A percentile compares a stretch with the other conserved stretches of the same genome.
phyloP scores from a whole-genome alignment of 2,888 invertebrate species.

The Rhagophthalmus giganteus region DNA sequence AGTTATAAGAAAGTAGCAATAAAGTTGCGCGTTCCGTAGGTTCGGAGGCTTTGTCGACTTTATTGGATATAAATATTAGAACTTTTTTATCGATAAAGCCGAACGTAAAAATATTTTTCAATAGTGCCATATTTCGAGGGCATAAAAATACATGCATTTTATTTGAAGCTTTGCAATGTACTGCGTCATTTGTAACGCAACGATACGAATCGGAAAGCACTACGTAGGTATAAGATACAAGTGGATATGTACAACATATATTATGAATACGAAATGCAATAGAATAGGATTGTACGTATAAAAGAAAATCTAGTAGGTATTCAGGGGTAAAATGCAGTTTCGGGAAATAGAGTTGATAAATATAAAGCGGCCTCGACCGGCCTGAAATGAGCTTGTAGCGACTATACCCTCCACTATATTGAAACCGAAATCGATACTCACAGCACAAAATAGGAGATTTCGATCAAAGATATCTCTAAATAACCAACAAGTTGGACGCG shows the following conservation, averaged over 20 bases:
- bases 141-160: conserved; percentile 11
- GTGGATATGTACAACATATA: conserved; percentile 13
- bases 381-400: conserved; percentile 19
- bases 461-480: conserved; percentile 30
- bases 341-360: conserved; percentile 21
- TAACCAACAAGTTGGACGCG: too few relatives aligned
- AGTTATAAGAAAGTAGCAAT: conserved; percentile 10
- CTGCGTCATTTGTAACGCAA: conserved; percentile 19
- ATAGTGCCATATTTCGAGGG: conserved; percentile 3
- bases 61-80: conserved; percentile 18
- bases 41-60: conserved; percentile 6
- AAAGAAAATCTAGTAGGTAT: conserved; percentile 14
- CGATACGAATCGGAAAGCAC: conserved; percentile 7
- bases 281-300: conserved; percentile 10
- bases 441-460: conserved; percentile 21
- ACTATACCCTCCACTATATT: conserved; percentile 12
- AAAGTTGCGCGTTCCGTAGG: conserved; percentile 5
- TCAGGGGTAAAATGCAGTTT: conserved; percentile 19
- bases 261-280: conserved; percentile 17
- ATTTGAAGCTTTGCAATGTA: conserved; percentile 2
- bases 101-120: conserved; percentile 3
- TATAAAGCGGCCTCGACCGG: conserved; percentile 20
- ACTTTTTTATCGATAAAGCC: conserved; percentile 5
- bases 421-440: conserved; percentile 18
- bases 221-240: conserved; percentile 5